A percentile compares a stretch with the other conserved stretches of the same genome.
These are phyloP conservation scores for Hyposmocoma kahamanoa DNA, from an alignment of 1,140 invertebrate species.

Conservation along the genomic window DNA sequence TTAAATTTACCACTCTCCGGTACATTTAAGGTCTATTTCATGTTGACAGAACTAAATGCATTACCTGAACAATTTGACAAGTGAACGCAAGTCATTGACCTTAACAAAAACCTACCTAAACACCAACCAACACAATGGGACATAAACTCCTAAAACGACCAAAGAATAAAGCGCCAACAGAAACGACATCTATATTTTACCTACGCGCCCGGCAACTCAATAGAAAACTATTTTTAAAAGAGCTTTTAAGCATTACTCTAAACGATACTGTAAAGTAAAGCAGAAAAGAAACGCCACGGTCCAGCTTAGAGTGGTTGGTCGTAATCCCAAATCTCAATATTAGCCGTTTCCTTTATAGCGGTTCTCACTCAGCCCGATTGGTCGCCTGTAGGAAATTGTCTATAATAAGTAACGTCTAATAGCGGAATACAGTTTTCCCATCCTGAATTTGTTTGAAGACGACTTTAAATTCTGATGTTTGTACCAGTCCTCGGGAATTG, in stretches of 20 bases:
- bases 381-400: constrained; percentile 55
- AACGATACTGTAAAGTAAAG: too few relatives aligned
- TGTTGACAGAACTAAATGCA: too few relatives aligned
- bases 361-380: constrained; percentile 61
- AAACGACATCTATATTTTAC: constrained; percentile 1
- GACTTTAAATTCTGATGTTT: not conserved
- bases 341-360: constrained; percentile 52
- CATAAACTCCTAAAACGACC: constrained; percentile 4
- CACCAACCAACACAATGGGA: not conserved
- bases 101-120: not conserved
- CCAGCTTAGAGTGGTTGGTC: too few relatives aligned
- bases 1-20: too few relatives aligned
- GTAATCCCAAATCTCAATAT: too few relatives aligned
- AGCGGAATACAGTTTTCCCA: constrained; percentile 42
- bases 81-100: not conserved
- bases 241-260: too few relatives aligned
- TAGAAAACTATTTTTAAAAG: too few relatives aligned
- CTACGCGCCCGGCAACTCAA: not conserved
- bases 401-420: constrained; percentile 57
- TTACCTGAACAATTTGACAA: not conserved
- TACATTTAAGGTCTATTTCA: too few relatives aligned
- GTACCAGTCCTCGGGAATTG: not conserved
- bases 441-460: constrained; percentile 34
- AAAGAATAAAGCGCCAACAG: constrained; percentile 2
- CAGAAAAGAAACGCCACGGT: too few relatives aligned